These are phyloP conservation scores for Dreissena polymorpha DNA, from an alignment of 1,140 invertebrate genomes.

Conservation along the genomic window DNA sequence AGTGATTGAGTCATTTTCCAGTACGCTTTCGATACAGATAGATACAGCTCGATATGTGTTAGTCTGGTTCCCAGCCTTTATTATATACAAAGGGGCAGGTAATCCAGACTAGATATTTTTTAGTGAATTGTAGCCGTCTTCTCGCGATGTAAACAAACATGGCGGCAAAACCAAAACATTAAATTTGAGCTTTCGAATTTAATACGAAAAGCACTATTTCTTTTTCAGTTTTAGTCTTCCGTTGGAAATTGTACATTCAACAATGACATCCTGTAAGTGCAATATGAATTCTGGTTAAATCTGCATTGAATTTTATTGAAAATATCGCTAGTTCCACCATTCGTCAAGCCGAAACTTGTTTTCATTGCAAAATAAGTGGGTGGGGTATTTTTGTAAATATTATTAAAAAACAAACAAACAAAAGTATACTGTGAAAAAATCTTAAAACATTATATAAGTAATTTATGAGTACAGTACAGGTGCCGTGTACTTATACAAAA, in stretches of 20 bases:
- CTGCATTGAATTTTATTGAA: not conserved
- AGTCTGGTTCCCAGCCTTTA: too few relatives aligned
- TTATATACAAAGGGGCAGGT: too few relatives aligned
- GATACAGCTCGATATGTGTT: too few relatives aligned
- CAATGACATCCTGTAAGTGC: conserved; percentile 32
- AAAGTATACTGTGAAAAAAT: not conserved
- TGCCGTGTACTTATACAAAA: too few relatives aligned
- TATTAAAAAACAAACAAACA: not conserved
- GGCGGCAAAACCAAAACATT: conserved; percentile 49
- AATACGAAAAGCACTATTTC: not conserved
- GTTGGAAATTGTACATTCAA: not conserved
- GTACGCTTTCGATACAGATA: too few relatives aligned
- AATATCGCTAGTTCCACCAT: not conserved
- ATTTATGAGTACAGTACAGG: not conserved
- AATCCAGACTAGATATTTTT: too few relatives aligned
- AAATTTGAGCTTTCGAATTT: not conserved
- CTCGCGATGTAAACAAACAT: conserved; percentile 43
- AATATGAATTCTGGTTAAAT: not conserved
- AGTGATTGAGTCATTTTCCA: too few relatives aligned
- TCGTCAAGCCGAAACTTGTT: conserved; percentile 27
- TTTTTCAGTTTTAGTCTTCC: not conserved
- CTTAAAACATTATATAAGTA: not conserved
- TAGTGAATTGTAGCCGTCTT: too few relatives aligned
- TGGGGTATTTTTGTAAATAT: conserved; percentile 8
- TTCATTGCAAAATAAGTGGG: not conserved